These are phyloP conservation scores for Meandrusa payeni DNA, from an alignment of 2,888 invertebrate species.

Conservation along the genomic window DNA sequence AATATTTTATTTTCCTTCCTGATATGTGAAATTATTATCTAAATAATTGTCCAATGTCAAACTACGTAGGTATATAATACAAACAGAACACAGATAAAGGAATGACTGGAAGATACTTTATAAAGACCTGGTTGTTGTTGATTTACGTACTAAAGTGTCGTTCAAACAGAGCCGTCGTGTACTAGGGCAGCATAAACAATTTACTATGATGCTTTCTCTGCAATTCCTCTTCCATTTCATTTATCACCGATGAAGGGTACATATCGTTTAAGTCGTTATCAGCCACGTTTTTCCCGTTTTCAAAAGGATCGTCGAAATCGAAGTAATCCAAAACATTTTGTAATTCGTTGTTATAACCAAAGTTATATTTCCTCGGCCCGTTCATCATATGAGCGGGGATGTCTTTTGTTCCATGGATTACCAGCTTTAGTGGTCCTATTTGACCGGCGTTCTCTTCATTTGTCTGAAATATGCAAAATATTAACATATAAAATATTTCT, in stretches of 20 bases:
- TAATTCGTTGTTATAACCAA: conserved; percentile 67
- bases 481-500: conserved; percentile 4
- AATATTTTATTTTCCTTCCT: too few species aligned
- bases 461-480: conserved; percentile 42
- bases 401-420: conserved; percentile 86
- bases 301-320: conserved; percentile 30
- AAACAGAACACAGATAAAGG: too few species aligned
- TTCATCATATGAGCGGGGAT: conserved; percentile 83
- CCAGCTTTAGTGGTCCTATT: conserved; percentile 80
- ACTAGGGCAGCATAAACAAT: conserved; percentile 18
- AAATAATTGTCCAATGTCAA: too few species aligned
- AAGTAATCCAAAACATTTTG: conserved; percentile 38
- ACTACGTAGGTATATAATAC: too few species aligned
- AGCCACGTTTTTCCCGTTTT: conserved; percentile 43
- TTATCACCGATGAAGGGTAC: conserved; percentile 41
- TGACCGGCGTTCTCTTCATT: conserved; percentile 76
- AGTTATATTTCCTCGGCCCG: conserved; percentile 77
- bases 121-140: too few species aligned
- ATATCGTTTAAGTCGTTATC: conserved; percentile 36
- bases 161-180: background rate
- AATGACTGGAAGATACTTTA: too few species aligned
- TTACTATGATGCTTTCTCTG: conserved; percentile 59
- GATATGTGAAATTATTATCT: too few species aligned
- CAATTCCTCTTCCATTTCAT: conserved; percentile 57
- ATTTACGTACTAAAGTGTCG: too few species aligned